A percentile compares a stretch with the other conserved stretches of the same genome.
These are phyloP conservation scores for Amphimallon solstitiale DNA, from an alignment of 2,888 invertebrate genomes.

Conservation along the genomic window DNA sequence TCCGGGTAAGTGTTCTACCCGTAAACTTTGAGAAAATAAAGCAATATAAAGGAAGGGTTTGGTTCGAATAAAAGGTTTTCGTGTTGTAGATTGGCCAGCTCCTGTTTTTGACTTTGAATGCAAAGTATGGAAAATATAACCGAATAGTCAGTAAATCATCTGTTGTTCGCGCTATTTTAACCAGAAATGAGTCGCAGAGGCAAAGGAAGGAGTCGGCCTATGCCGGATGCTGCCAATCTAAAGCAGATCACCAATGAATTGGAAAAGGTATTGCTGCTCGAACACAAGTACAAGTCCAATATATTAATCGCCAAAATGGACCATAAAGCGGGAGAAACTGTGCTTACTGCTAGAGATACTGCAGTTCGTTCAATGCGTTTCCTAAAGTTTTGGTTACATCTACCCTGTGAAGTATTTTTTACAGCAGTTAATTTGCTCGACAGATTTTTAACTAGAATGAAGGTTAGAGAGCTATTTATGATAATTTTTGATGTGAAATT, in stretches of 20 bases:
- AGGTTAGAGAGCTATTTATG: too few relatives aligned
- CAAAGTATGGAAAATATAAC: constrained; percentile 45
- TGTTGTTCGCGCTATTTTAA: constrained; percentile 32
- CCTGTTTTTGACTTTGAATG: constrained; percentile 48
- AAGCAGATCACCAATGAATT: constrained; percentile 56
- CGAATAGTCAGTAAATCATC: constrained; percentile 25
- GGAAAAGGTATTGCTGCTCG: constrained; percentile 55
- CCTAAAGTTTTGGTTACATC: constrained; percentile 86
- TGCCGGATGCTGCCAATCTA: constrained; percentile 58
- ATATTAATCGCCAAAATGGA: constrained; percentile 49
- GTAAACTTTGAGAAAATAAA: neutral
- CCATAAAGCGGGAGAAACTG: constrained; percentile 71
- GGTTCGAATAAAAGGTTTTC: constrained; percentile 8
- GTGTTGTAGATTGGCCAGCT: constrained; percentile 46
- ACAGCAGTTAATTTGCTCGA: constrained; percentile 83
- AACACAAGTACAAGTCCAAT: constrained; percentile 53
- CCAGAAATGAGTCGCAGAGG: constrained; percentile 54
- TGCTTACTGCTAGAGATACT: constrained; percentile 79
- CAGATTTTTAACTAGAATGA: constrained; percentile 85
- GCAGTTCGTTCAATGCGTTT: constrained; percentile 84
- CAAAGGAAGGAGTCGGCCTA: constrained; percentile 61
- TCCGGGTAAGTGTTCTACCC: constrained; percentile 44
- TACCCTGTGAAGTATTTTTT: constrained; percentile 82
- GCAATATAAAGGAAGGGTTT: neutral
- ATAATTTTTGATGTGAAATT: too few relatives aligned